Evolutionary conservation across 2,113 vertebrate species (phyloP), one percentile per base, ranked within the genome.

Genomic region (Calidris pugnax): DNA sequence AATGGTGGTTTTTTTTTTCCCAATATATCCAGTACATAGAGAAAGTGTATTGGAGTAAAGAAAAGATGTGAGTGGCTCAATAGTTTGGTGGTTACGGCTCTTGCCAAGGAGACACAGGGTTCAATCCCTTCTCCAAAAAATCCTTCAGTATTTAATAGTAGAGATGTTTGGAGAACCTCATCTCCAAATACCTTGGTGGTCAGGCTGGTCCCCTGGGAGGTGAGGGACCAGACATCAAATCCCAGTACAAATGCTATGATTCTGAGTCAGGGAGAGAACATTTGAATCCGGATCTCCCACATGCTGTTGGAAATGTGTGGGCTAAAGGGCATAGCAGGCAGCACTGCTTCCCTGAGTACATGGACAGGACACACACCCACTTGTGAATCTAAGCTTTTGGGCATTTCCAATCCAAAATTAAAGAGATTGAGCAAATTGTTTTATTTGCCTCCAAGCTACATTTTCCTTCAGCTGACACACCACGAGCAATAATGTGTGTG

Each of bases 251-350:
- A 55, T 55, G 18, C 53, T 30, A 18, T 55, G 53, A 55, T 79
- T 93, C 91, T 96, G 91, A 93, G 66, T 91, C 91, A 87, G 74
- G 45, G 57, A 72, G 39, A 85, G 77, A 92, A 68, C 14, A 57
- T 89, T 62, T 79, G 35, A 60, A 22, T 93, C 30, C 59, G 12
- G 14, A 68, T 75, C 62, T 94, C 66, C 74, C 77, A 87, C 77
- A 76, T 95, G 74, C 84, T 93, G 69, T 78, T 91, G 69, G 39
- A 90, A 90, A 53, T 48, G 35, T 82, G 81, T 89, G 71, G 77
- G 56, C 60, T 91, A 43, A 92, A 82, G 64, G 76, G 48, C 53
- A 37, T 0, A 66, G 63, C 33, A 72, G 66, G 57, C 91, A 87
- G 59, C 45, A 24, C 18, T 50, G 32, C 67, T 83, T 74, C 32